phyloP scores from a whole-genome alignment of 2,113 vertebrate genomes.

The Ochotona princeps region DNA sequence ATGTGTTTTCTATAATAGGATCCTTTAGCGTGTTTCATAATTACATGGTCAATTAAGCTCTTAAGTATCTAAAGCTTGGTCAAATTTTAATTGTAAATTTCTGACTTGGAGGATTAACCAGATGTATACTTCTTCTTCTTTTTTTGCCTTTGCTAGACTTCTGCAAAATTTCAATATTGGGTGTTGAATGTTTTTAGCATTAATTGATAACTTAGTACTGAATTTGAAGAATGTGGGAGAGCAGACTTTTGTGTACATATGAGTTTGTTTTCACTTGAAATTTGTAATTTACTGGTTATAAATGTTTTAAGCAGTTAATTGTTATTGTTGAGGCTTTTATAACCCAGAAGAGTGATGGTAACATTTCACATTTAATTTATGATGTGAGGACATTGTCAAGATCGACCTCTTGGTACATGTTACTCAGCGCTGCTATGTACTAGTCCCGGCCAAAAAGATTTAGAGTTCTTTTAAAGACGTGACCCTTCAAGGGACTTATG shows the following conservation, averaged over 20 bases:
- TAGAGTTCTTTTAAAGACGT: not conserved
- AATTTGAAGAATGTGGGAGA: slow-evolving; percentile 73
- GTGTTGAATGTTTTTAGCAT: slow-evolving; percentile 77
- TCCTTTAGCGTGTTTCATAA: slow-evolving; percentile 71
- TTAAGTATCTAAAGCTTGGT: slow-evolving; percentile 72
- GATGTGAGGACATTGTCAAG: not conserved
- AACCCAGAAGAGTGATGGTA: not conserved
- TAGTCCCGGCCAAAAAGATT: not conserved
- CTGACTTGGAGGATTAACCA: slow-evolving; percentile 78
- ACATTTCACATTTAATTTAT: not conserved
- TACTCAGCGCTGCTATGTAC: not conserved
- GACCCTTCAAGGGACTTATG: not conserved
- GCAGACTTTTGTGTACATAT: slow-evolving; percentile 80
- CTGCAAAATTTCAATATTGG: slow-evolving; percentile 64
- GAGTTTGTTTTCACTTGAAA: slow-evolving; percentile 81
- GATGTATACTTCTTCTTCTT: slow-evolving; percentile 77
- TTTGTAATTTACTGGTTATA: slow-evolving; percentile 62
- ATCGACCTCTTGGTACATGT: not conserved
- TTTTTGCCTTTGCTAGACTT: slow-evolving; percentile 64
- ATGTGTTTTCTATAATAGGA: slow-evolving; percentile 74
- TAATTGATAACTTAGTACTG: slow-evolving; percentile 80
- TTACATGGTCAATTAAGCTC: slow-evolving; percentile 79
- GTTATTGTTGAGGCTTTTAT: slow-evolving; percentile 15
- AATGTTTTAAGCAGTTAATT: not conserved
- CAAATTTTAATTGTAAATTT: slow-evolving; percentile 82